A percentile compares a stretch with the other conserved stretches of the same genome.
phyloP scores from a whole-genome alignment of 2,797 vertebrate genomes.

The Danionella dracula region DNA sequence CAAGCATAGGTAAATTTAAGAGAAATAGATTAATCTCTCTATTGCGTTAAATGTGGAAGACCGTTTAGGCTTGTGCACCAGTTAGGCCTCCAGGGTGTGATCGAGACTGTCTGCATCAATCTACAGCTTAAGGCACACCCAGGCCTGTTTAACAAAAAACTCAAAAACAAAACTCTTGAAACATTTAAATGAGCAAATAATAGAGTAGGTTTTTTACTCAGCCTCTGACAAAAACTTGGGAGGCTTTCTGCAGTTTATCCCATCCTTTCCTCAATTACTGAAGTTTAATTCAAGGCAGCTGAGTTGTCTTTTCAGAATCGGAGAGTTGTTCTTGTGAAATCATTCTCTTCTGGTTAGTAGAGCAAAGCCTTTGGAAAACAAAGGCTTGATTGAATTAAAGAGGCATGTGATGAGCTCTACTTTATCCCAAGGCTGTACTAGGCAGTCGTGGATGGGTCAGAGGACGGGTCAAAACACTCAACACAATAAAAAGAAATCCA shows the following conservation, averaged over 20 bases:
- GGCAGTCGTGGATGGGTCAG: not conserved
- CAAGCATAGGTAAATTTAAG: too few species aligned
- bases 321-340: slow-evolving; percentile 6
- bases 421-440: not conserved
- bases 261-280: slow-evolving; percentile 1
- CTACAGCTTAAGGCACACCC: too few species aligned
- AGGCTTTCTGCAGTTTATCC: not conserved
- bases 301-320: slow-evolving; percentile 18
- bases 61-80: too few species aligned
- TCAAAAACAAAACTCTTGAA: too few species aligned
- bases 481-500: not conserved
- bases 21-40: too few species aligned
- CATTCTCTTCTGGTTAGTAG: slow-evolving; percentile 22
- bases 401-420: slow-evolving; percentile 27
- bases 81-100: too few species aligned
- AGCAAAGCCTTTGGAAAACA: slow-evolving; percentile 29
- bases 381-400: slow-evolving; percentile 36
- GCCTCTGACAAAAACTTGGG: too few species aligned
- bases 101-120: too few species aligned
- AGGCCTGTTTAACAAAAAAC: too few species aligned
- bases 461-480: not conserved
- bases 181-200: too few species aligned
- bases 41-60: too few species aligned
- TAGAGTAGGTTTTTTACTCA: too few species aligned
- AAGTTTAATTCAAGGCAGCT: slow-evolving; percentile 4